Percentiles rank a stretch among this genome's conserved stretches.
These are phyloP conservation scores for Pachypeltis micranthus DNA, from an alignment of 1,140 invertebrate genomes.

Conservation along the genomic window DNA sequence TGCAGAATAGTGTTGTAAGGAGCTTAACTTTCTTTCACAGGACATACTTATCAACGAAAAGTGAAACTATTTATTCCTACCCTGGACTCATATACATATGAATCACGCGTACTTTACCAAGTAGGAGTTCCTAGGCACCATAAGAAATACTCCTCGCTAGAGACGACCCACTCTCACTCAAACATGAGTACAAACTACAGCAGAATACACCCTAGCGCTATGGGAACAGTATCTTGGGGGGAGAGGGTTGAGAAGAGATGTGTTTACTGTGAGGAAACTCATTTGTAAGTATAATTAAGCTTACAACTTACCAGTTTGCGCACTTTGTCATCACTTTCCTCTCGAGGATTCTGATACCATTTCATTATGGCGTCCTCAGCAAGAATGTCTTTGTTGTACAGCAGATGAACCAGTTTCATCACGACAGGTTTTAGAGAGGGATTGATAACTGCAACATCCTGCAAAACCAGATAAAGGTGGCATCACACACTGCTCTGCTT, in stretches of 20 bases:
- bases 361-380: constrained; percentile 63
- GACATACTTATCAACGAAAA: too few relatives aligned
- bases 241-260: background rate
- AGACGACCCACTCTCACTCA: background rate
- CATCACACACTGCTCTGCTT: too few relatives aligned
- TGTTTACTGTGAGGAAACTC: background rate
- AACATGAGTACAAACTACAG: background rate
- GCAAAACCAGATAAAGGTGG: constrained; percentile 6
- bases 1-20: too few relatives aligned
- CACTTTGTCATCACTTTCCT: constrained; percentile 33
- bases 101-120: background rate
- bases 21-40: too few relatives aligned
- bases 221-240: background rate
- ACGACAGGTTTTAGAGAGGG: constrained; percentile 34
- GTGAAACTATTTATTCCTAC: background rate
- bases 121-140: background rate
- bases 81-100: background rate
- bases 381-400: constrained; percentile 73
- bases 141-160: background rate
- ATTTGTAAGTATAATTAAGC: background rate
- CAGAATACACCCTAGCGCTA: background rate
- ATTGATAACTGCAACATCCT: constrained; percentile 34
- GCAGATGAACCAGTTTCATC: constrained; percentile 51
- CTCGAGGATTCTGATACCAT: constrained; percentile 56
- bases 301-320: constrained; percentile 27